Conservation (phyloP, 2,113 vertebrate species). For the Menidia beryllina region DNA sequence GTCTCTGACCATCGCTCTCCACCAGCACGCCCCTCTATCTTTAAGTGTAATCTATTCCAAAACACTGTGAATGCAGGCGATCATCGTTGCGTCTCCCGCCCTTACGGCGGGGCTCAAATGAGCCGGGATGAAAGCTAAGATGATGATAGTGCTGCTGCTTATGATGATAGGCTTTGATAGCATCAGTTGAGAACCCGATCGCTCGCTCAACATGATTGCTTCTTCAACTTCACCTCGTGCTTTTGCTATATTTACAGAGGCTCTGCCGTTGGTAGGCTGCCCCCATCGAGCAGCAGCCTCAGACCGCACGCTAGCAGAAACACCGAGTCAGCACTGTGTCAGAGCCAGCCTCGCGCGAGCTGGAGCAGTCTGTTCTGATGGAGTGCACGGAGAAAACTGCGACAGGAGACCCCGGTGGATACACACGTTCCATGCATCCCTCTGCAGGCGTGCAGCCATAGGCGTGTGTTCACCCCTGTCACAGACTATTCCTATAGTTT, state of each 20-base stretch:
- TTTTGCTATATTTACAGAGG: conserved; percentile 19
- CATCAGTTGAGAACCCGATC: conserved; percentile 34
- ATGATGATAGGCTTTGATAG: conserved; percentile 35
- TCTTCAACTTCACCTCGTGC: conserved; percentile 10
- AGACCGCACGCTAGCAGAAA: conserved; percentile 14
- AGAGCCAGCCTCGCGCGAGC: conserved; percentile 18
- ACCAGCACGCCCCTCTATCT: conserved; percentile 18
- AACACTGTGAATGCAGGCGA: conserved; percentile 26
- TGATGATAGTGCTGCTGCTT: conserved; percentile 35
- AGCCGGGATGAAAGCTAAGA: conserved; percentile 34
- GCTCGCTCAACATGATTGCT: conserved; percentile 21
- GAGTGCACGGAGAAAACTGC: conserved; percentile 50
- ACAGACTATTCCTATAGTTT: conserved; percentile 19
- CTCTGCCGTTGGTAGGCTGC: conserved; percentile 14
- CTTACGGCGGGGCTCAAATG: conserved; percentile 21
- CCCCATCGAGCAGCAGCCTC: conserved; percentile 39
- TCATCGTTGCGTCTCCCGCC: conserved; percentile 41
- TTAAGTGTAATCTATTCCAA: conserved; percentile 17
- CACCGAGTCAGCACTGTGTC: conserved; percentile 44
- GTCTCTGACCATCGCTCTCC: conserved; percentile 14
- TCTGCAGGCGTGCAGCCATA: background rate
- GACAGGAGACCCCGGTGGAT: conserved; percentile 42
- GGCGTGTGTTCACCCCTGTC: background rate
- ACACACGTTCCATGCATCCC: conserved; percentile 42
- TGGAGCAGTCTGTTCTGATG: conserved; percentile 49